phyloP scores from a whole-genome alignment of 2,797 vertebrate genomes.

The Pseudopleuronectes americanus region DNA sequence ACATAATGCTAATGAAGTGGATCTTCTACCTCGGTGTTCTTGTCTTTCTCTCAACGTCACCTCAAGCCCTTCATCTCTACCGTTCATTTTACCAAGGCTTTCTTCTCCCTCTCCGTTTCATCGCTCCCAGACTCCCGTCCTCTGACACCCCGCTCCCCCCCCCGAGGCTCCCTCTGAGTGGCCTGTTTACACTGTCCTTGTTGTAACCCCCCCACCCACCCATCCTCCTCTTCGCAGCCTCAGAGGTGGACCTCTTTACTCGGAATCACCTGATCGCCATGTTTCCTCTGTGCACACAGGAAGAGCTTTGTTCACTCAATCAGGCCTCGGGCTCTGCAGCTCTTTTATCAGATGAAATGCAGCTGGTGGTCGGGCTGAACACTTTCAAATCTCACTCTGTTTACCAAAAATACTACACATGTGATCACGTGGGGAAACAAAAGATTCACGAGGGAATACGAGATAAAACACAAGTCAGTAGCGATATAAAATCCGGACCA shows the following conservation, averaged over 20 bases:
- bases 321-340: slow-evolving; percentile 22
- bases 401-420: slow-evolving; percentile 23
- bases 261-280: slow-evolving; percentile 62
- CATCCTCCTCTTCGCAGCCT: neutral
- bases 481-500: too few relatives aligned
- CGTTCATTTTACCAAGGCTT: slow-evolving; percentile 45
- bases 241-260: slow-evolving; percentile 21
- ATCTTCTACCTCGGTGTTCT: slow-evolving; percentile 30
- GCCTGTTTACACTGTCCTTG: too few relatives aligned
- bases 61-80: slow-evolving; percentile 30
- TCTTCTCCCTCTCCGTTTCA: slow-evolving; percentile 24
- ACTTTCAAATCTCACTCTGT: slow-evolving; percentile 2
- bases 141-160: slow-evolving; percentile 35
- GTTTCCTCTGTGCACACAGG: slow-evolving; percentile 56
- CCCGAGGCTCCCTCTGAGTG: too few relatives aligned
- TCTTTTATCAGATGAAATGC: slow-evolving; percentile 44
- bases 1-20: neutral
- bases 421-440: slow-evolving; percentile 8
- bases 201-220: neutral
- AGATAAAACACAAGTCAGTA: too few relatives aligned
- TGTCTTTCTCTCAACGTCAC: slow-evolving; percentile 31
- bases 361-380: neutral
- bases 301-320: slow-evolving; percentile 53
- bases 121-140: slow-evolving; percentile 41
- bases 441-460: neutral